Base-by-base conservation (phyloP, 2,888 invertebrate species). In the Meteorus cinctellus region DNA sequence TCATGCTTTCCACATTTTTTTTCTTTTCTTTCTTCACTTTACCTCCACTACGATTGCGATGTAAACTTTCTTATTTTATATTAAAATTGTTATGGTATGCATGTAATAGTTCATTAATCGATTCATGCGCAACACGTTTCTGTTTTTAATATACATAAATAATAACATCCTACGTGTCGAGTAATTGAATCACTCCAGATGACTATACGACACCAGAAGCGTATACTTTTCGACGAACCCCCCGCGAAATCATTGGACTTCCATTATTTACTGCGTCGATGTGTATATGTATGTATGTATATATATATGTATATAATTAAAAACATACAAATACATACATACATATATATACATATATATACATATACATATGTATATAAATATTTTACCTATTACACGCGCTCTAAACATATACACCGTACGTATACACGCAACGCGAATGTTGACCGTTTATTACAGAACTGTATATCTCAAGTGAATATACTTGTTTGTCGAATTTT, bases 191-290 rank as follows among this genome's bases (percentile, higher is more conserved):
- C 65, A 36, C 65, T 65, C 36, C 41, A 41, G 16, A 66, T 73
- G 51, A 45, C 45, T 27, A 68, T 60, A 68, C n/a, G 45, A 31
- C 14, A 55, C 63, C 36, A 62, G 48, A 51, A 69, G 75, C 60
- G 67, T 76, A 63, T 66, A 77, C 71, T 62, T 72, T 72, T 79
- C 74, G 81, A 78, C 72, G 73, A 75, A 74, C 72, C 77, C 67
- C 78, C 72, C 75, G 73, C 75, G 74, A 79, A 78, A 83, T 82
- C 79, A 79, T 81, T 79, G 77, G 81, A 83, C 82, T 84, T 84
- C 82, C 83, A 82, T 81, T 77, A 79, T 80, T 76, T 76, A 78
- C 65, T 77, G 71, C 76, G 66, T 77, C 72, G 65, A 77, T 75
- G 27, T 74, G 77, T 74, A 63, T 34, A 29, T 75, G 69, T 76